A percentile compares a stretch with the other conserved stretches of the same genome.
Conservation (phyloP, 2,888 invertebrate genomes). For the Prosapia bicincta region DNA sequence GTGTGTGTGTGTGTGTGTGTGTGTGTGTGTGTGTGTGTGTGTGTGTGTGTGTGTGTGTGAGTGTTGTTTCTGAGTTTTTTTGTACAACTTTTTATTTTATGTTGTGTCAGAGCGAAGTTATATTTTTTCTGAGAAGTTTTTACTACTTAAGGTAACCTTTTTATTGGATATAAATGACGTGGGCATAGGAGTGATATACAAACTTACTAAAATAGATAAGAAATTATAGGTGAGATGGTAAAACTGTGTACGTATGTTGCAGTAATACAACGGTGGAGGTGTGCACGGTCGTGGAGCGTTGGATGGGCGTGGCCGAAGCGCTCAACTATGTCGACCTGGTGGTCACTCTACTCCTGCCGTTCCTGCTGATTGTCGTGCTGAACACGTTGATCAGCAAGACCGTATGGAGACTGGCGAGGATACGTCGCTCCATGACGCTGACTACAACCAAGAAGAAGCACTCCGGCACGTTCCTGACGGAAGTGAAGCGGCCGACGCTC, state of each 20-base stretch:
- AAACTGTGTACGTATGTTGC: conserved; percentile 8
- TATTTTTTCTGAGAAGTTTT: too few relatives aligned
- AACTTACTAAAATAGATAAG: too few relatives aligned
- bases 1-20: too few relatives aligned
- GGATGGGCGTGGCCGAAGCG: conserved; percentile 55
- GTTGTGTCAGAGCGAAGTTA: too few relatives aligned
- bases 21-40: too few relatives aligned
- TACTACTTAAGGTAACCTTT: too few relatives aligned
- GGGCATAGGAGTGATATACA: too few relatives aligned
- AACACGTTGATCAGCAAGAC: conserved; percentile 67
- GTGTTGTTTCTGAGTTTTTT: too few relatives aligned
- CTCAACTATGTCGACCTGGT: conserved; percentile 70
- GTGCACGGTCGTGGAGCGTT: conserved; percentile 53
- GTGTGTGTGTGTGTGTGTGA: too few relatives aligned
- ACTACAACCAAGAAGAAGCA: not conserved
- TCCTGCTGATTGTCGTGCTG: conserved; percentile 63
- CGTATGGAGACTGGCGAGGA: conserved; percentile 57
- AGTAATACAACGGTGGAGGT: conserved; percentile 44
- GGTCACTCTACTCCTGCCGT: conserved; percentile 69
- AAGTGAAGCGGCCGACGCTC: conserved; percentile 1
- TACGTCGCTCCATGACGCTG: conserved; percentile 41
- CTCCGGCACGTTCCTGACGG: not conserved
- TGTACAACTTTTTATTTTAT: too few relatives aligned
- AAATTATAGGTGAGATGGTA: too few relatives aligned
- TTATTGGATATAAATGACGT: too few relatives aligned